Conservation (phyloP, 2,113 vertebrate species). For the Sigmodon hispidus region DNA sequence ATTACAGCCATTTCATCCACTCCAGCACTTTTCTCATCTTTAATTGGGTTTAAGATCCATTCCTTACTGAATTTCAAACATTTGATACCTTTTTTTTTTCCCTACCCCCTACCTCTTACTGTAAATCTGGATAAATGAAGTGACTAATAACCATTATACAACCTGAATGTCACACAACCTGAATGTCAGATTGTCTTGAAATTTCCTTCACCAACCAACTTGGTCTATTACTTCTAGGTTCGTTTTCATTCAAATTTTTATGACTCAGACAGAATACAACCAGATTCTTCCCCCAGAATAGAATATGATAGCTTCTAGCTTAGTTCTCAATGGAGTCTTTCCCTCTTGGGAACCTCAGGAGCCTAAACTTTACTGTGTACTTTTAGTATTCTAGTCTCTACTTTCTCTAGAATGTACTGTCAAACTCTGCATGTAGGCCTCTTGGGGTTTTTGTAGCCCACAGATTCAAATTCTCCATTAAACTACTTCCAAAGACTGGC, state of each 20-base stretch:
- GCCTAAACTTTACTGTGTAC: background rate
- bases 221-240: background rate
- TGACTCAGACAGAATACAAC: background rate
- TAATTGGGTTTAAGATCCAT: background rate
- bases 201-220: background rate
- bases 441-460: background rate
- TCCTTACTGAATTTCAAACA: background rate
- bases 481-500: background rate
- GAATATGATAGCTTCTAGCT: background rate
- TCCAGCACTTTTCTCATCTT: background rate
- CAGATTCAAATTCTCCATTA: background rate
- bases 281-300: background rate
- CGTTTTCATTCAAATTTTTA: background rate
- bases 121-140: background rate
- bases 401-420: background rate
- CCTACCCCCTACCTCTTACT: background rate
- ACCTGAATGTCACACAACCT: background rate
- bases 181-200: background rate
- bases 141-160: background rate
- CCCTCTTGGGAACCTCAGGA: background rate
- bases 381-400: background rate
- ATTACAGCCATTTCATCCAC: too few relatives aligned
- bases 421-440: background rate
- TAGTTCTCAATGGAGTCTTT: background rate
- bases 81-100: background rate